Percentiles rank a stretch among this genome's conserved stretches.
Conservation (phyloP, 2,888 invertebrate genomes). For the Pedicia rivosa region DNA sequence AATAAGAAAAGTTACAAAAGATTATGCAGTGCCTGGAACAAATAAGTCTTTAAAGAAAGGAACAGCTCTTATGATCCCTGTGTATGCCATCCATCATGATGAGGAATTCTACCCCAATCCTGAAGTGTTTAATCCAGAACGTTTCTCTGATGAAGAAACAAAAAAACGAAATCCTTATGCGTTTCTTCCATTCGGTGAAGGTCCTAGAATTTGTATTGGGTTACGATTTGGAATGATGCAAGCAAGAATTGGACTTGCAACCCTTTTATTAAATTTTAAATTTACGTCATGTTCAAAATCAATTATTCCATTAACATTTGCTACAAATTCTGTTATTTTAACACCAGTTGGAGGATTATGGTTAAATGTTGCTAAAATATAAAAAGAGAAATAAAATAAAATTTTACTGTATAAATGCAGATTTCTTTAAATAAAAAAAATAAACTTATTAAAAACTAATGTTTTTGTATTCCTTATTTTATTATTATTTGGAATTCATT, state of each 20-base stretch:
- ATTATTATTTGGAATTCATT: too few relatives aligned
- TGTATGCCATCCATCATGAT: slow-evolving; percentile 19
- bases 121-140: slow-evolving; percentile 20
- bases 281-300: slow-evolving; percentile 6
- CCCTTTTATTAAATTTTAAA: slow-evolving; percentile 8
- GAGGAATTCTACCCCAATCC: slow-evolving; percentile 20
- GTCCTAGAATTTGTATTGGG: slow-evolving; percentile 25
- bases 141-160: slow-evolving; percentile 18
- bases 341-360: slow-evolving; percentile 3
- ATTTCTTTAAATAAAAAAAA: too few relatives aligned
- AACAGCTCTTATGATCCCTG: slow-evolving; percentile 18
- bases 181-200: slow-evolving; percentile 24
- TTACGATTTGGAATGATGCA: slow-evolving; percentile 24
- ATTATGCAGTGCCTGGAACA: slow-evolving; percentile 12
- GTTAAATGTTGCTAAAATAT: slow-evolving; percentile 2
- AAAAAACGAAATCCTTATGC: slow-evolving; percentile 21
- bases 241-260: slow-evolving; percentile 11
- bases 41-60: slow-evolving; percentile 16
- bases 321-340: background rate
- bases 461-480: too few relatives aligned
- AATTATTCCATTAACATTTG: background rate
- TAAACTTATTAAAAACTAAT: too few relatives aligned
- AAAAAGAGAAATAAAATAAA: too few relatives aligned
- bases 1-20: background rate
- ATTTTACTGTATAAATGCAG: too few relatives aligned